Evolutionary conservation across 2,888 invertebrate species (phyloP).

Genomic region (Trachelus tabidus): DNA sequence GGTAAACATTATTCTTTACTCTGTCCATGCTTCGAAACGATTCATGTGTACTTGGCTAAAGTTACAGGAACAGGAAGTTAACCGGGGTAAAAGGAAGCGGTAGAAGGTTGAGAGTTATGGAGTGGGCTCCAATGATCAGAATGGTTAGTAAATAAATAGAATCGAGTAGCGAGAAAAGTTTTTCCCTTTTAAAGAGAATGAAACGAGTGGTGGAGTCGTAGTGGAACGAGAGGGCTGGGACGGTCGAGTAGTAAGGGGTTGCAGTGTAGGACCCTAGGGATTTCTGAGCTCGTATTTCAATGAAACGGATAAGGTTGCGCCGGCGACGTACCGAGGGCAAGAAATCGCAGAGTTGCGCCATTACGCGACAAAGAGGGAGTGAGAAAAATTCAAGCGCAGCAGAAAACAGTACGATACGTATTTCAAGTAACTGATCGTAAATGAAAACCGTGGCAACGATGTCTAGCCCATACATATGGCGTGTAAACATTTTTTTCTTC

Average conservation of each 20-base stretch:
- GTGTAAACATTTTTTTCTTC: background rate
- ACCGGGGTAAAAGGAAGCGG: background rate
- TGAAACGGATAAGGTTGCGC: background rate
- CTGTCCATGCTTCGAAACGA: background rate
- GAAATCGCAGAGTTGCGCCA: background rate
- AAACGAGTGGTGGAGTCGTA: background rate
- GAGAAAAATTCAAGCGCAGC: background rate
- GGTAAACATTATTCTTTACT: background rate
- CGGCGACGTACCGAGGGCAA: background rate
- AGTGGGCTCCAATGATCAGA: background rate
- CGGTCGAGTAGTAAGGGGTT: background rate
- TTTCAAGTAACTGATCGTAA: background rate
- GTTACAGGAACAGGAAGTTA: background rate
- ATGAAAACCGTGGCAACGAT: background rate
- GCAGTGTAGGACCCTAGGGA: background rate
- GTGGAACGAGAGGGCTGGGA: background rate
- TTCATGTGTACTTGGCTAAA: background rate
- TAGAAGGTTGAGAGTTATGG: background rate
- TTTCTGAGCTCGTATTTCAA: background rate
- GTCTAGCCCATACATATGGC: background rate
- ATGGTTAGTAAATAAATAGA: background rate
- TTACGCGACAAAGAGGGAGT: background rate
- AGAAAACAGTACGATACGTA: background rate
- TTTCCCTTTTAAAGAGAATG: background rate
- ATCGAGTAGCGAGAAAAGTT: background rate